Evolutionary conservation across 2,888 invertebrate genomes (phyloP), one percentile per base, ranked within the genome.

Genomic region (Dichetophora obliterata): DNA sequence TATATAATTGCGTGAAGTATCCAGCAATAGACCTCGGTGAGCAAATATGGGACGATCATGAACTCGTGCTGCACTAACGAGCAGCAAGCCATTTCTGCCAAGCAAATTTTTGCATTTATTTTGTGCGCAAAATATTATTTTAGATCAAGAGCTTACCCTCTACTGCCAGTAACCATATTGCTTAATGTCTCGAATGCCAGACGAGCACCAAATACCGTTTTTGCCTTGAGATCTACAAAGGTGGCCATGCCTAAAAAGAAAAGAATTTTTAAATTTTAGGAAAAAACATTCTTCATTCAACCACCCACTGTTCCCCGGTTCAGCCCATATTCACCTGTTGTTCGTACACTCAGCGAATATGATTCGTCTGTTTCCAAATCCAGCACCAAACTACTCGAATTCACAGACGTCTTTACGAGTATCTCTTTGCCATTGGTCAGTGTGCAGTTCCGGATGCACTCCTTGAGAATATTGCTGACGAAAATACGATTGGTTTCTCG

Each of bases 1-100:
- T 31, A 98, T 91, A 86, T 93, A 99, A 89, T 98, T 97, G 78
- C 98, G 92, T 0, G 96, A 93, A 0, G 96, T 94, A 86, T 99
- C 99, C 61, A 99, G 87, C 75, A 98, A 91, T 4, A 98, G 86
- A 1, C 98, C 98, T 80, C 99, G 92, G 86, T 98, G 95, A 0
- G 92, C 91, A 89, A 94, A 98, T 0, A 92, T 90, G 0, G 98
- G 98, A 76, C 91, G 91, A 88, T 98, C 98, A 2, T 90, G 89
- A 77, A 98, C 92, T 76, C 90, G 91, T 0, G 93, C 94, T 0
- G 91, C 91, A 4, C 91, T 89, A 0, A 94, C 90, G 63, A 95
- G 90, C 0, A 92, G 91, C 8, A 95, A 90, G 37, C 92, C 91
- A 75, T 91, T 91, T 76, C 89, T 86, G n/a, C n/a, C n/a, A 34